These are phyloP conservation scores for Sylvia borin DNA, from an alignment of 2,797 vertebrate species.

Conservation along the genomic window DNA sequence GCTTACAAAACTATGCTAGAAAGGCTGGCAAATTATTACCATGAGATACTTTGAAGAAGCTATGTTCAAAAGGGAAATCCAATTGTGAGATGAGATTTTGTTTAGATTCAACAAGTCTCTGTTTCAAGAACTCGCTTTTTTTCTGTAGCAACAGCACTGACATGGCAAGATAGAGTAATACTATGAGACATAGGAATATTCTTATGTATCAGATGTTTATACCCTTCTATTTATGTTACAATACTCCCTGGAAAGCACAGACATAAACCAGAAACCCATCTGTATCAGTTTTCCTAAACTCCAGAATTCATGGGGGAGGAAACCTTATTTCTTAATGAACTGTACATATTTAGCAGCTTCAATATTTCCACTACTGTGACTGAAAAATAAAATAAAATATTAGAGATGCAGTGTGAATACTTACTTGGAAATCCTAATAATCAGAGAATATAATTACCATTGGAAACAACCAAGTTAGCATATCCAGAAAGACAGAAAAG, in stretches of 20 bases:
- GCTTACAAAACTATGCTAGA: background rate
- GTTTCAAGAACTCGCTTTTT: background rate
- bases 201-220: background rate
- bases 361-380: background rate
- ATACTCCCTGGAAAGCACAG: background rate
- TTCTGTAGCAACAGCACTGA: rapidly evolving
- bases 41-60: background rate
- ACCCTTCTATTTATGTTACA: background rate
- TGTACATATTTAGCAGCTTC: background rate
- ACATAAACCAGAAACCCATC: background rate
- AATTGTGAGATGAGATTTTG: background rate
- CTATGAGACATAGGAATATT: background rate
- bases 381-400: background rate
- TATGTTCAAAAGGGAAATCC: background rate
- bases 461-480: background rate
- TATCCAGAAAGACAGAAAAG: background rate
- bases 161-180: background rate
- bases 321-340: background rate
- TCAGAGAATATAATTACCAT: background rate
- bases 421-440: background rate
- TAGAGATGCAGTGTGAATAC: background rate
- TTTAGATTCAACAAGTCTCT: background rate
- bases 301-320: background rate
- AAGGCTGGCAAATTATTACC: background rate
- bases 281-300: slow-evolving; percentile 12